These are phyloP conservation scores for Felis chaus DNA, from an alignment of 2,113 vertebrate genomes.

Conservation along the genomic window DNA sequence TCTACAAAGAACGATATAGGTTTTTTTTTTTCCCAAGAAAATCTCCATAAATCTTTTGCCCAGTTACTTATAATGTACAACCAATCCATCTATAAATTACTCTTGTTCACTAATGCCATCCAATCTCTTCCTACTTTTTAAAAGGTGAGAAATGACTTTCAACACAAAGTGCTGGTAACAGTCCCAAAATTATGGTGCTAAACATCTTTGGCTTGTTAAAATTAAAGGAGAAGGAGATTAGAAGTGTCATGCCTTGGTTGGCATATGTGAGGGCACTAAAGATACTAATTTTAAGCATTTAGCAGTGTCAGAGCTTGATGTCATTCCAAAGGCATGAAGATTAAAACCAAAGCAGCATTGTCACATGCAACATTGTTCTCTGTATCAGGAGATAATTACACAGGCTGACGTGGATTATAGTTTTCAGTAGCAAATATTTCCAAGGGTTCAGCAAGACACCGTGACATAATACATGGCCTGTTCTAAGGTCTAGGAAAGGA, in stretches of 20 bases:
- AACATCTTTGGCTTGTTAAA: not conserved
- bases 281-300: not conserved
- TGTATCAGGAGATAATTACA: conserved; percentile 12
- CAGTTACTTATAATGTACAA: not conserved
- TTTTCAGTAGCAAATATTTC: conserved; percentile 58
- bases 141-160: not conserved
- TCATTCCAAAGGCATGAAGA: conserved; percentile 40
- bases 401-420: conserved; percentile 50
- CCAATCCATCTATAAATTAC: not conserved
- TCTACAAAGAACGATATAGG: not conserved
- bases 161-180: not conserved
- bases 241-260: not conserved
- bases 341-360: not conserved
- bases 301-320: conserved; percentile 31
- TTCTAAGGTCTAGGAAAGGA: not conserved
- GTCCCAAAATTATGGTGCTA: conserved; percentile 16
- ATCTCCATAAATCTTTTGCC: not conserved
- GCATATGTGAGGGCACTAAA: not conserved
- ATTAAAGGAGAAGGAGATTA: not conserved
- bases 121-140: not conserved
- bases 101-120: not conserved
- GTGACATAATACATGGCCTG: conserved; percentile 33
- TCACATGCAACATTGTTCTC: conserved; percentile 37
- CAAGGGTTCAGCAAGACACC: conserved; percentile 17
- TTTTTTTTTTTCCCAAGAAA: not conserved